Evolutionary conservation across 2,113 vertebrate species (phyloP).

Genomic region (Bubo bubo): DNA sequence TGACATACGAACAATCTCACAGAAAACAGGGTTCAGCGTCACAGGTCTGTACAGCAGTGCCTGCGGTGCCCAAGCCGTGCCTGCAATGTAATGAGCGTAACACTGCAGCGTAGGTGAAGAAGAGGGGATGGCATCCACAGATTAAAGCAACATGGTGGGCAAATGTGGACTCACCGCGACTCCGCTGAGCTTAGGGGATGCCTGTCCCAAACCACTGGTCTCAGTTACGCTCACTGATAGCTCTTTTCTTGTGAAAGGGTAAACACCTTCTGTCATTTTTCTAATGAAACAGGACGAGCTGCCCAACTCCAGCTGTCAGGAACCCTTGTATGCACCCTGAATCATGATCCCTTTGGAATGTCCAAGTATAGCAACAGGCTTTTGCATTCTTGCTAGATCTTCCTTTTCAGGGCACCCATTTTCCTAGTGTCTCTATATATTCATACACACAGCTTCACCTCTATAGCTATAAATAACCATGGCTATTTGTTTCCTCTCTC

Average conservation of each 20-base stretch:
- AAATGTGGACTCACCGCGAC: background rate
- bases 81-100: fast-evolving
- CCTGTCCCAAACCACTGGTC: background rate
- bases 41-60: background rate
- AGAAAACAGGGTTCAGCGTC: background rate
- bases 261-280: background rate
- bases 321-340: fast-evolving
- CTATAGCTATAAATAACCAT: background rate
- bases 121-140: background rate
- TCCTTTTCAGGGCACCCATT: background rate
- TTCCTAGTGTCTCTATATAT: background rate
- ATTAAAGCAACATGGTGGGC: background rate
- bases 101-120: fast-evolving
- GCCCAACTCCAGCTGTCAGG: background rate
- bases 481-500: background rate
- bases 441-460: background rate
- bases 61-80: background rate
- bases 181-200: background rate
- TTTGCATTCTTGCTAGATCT: background rate
- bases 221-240: background rate
- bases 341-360: background rate
- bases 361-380: background rate
- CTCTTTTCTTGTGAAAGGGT: background rate
- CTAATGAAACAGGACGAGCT: background rate
- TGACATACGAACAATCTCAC: background rate